Evolutionary conservation across 2,797 vertebrate species (phyloP).

Genomic region (Microtus obscurus): DNA sequence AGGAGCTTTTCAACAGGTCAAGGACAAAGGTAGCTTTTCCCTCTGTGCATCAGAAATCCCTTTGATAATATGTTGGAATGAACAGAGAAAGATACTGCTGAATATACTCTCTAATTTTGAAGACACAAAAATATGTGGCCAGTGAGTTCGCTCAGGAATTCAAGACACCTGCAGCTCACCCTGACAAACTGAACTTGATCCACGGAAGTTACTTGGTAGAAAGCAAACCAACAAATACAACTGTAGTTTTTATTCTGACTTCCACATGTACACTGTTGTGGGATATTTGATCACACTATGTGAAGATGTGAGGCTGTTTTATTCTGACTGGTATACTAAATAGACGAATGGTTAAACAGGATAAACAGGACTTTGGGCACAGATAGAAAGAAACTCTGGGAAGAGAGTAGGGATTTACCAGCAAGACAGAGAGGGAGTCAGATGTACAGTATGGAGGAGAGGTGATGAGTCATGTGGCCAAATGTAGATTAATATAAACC

Average conservation of each 20-base stretch:
- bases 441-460: neutral
- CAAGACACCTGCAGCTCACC: neutral
- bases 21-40: neutral
- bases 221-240: neutral
- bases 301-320: neutral
- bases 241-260: neutral
- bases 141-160: neutral
- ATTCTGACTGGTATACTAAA: neutral
- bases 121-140: neutral
- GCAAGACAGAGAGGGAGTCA: neutral
- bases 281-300: neutral
- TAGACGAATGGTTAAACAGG: neutral
- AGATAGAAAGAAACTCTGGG: neutral
- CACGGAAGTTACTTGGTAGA: neutral
- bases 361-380: neutral
- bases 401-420: neutral
- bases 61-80: neutral
- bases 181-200: neutral
- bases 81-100: neutral
- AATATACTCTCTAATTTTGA: neutral
- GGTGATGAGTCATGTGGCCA: neutral
- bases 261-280: neutral
- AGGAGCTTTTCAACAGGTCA: neutral
- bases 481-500: neutral
- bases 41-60: neutral